These are phyloP conservation scores for Myrmecobius fasciatus DNA, from an alignment of 2,113 vertebrate species.

Conservation along the genomic window DNA sequence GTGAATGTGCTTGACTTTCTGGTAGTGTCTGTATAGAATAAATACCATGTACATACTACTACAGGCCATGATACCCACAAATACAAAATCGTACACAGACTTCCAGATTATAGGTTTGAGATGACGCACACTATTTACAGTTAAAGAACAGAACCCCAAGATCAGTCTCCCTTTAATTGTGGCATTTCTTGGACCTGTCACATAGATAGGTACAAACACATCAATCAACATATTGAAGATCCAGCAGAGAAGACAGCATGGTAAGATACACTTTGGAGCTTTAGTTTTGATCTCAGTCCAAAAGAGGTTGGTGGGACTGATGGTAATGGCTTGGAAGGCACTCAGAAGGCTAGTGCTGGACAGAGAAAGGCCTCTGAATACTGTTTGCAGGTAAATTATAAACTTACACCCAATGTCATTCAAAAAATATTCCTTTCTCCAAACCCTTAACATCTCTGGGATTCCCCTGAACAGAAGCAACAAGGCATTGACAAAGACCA, in stretches of 20 bases:
- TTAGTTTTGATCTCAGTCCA: constrained; percentile 1
- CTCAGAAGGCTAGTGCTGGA: not conserved
- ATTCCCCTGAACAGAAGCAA: not conserved
- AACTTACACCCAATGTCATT: not conserved
- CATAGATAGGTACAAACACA: not conserved
- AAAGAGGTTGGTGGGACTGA: not conserved
- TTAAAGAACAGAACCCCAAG: not conserved
- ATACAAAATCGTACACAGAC: not conserved
- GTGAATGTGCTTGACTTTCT: not conserved
- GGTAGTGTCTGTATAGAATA: not conserved
- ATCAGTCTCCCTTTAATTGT: not conserved
- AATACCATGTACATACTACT: constrained; percentile 7
- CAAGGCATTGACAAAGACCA: not conserved
- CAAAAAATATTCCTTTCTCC: not conserved
- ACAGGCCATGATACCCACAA: not conserved
- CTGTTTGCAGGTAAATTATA: not conserved
- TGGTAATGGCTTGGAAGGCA: not conserved
- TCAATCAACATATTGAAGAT: not conserved
- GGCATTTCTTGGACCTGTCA: not conserved
- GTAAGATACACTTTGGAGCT: not conserved
- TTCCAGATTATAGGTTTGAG: too few relatives aligned
- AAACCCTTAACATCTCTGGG: not conserved
- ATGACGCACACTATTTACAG: rapidly evolving
- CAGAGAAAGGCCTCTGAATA: not conserved
- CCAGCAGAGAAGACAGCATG: not conserved